A percentile compares a stretch with the other conserved stretches of the same genome.
Evolutionary conservation across 2,888 invertebrate species (phyloP).

Genomic region (Zonitis immaculata): DNA sequence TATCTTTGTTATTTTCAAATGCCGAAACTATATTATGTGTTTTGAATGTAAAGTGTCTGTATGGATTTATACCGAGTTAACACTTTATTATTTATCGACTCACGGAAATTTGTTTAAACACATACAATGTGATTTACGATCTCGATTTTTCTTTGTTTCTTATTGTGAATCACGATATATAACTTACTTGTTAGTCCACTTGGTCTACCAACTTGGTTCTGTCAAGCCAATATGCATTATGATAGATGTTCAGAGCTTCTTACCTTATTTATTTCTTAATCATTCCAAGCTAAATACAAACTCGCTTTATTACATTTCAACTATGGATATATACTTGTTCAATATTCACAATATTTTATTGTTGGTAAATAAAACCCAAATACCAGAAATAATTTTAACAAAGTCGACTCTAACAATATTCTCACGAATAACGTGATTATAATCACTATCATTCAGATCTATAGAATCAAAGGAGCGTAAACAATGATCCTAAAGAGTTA

Average conservation of each 20-base stretch:
- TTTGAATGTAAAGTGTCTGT: slow-evolving; percentile 45
- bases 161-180: slow-evolving; percentile 26
- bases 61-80: slow-evolving; percentile 43
- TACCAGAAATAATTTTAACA: background rate
- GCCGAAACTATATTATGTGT: slow-evolving; percentile 47
- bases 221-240: slow-evolving; percentile 24
- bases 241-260: slow-evolving; percentile 23
- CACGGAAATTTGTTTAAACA: slow-evolving; percentile 38
- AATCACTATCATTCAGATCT: slow-evolving; percentile 13
- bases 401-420: slow-evolving; percentile 5
- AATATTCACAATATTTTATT: slow-evolving; percentile 3
- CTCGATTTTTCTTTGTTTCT: slow-evolving; percentile 32
- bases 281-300: slow-evolving; percentile 22
- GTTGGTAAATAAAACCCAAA: background rate
- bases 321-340: slow-evolving; percentile 2
- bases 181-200: slow-evolving; percentile 25
- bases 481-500: slow-evolving; percentile 19
- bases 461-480: slow-evolving; percentile 21
- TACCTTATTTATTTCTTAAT: slow-evolving; percentile 24
- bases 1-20: slow-evolving; percentile 44
- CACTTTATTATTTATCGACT: slow-evolving; percentile 43
- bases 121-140: slow-evolving; percentile 34
- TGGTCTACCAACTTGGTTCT: slow-evolving; percentile 23
- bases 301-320: slow-evolving; percentile 14
- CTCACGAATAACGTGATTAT: slow-evolving; percentile 13